Base-by-base conservation (phyloP, 2,797 vertebrate genomes). In the Staurois parvus region DNA sequence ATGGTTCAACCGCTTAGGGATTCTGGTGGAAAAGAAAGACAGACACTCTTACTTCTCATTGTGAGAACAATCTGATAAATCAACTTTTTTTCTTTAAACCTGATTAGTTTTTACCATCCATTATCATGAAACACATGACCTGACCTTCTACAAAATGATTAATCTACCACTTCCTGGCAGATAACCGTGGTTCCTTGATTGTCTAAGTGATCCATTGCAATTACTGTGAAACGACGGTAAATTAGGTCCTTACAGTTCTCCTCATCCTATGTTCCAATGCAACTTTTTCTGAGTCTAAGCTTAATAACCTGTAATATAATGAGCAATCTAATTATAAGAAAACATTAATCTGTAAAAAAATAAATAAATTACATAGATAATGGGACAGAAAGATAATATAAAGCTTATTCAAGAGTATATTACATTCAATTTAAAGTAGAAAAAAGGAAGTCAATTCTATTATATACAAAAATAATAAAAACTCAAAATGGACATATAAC, bases 181-280 rank as follows among this genome's bases (percentile, higher is more conserved):
- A 81, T 15, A 79, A 32, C 59, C 11, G 26, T 64, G 45, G 66
- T 26, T 40, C 7, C 64, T 48, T 68, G 62, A 81, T 72, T 72
- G 45, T 37, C 45, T 56, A 48, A 81, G 30, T 52, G 34, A 81
- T 72, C 77, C 68, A 81, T 81, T 81, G 29, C 69, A 72, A 67
- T 79, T 69, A 30, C 64, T 29, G 40, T 48, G 62, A 68, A 69
- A 52, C 29, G 59, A 21, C 3, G 6, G 29, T 4, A 81, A 81
- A 81, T 59, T 34, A 81, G n/a, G 48, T 81, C 21, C 12, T 17
- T 37, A 6, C 15, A 30, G 52, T 67, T 52, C 29, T 34, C 5
- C 45, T 56, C 17, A 17, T 28, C 19, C 17, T 76, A 45, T 76
- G 15, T 56, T 19, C 45, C 48, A 56, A 29, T 66, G 64, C 10